Evolutionary conservation across 2,797 vertebrate genomes (phyloP).

Genomic region (Falco novaeseelandiae): DNA sequence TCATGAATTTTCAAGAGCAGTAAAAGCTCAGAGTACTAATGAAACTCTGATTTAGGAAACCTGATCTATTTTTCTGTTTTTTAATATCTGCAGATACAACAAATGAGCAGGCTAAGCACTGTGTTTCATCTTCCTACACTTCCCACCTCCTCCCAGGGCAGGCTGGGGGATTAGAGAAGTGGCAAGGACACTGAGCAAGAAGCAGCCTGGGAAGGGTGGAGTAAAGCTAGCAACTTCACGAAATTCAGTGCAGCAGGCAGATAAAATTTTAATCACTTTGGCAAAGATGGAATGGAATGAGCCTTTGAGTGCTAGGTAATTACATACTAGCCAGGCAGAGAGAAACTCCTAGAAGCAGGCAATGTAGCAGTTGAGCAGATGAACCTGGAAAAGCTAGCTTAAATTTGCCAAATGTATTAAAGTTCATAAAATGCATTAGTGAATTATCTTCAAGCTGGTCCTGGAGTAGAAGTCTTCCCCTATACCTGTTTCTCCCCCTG

Average conservation of each 20-base stretch:
- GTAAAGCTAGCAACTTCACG: not conserved
- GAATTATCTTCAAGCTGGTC: not conserved
- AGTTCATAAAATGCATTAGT: not conserved
- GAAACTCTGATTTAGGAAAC: not conserved
- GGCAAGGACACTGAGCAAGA: not conserved
- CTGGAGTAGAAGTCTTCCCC: not conserved
- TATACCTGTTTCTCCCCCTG: not conserved
- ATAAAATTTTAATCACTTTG: not conserved
- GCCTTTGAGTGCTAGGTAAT: not conserved
- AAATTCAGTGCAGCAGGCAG: not conserved
- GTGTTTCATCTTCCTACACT: not conserved
- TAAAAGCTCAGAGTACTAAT: constrained; percentile 2
- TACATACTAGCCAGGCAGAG: not conserved
- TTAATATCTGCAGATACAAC: not conserved
- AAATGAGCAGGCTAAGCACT: not conserved
- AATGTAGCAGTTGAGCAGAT: not conserved
- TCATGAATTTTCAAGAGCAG: constrained; percentile 36
- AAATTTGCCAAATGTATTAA: not conserved
- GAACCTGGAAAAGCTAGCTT: not conserved
- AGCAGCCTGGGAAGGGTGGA: not conserved
- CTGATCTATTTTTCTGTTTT: not conserved
- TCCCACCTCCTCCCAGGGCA: not conserved
- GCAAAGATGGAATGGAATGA: not conserved
- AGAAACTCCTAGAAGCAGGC: not conserved
- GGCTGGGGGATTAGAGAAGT: not conserved